phyloP scores from a whole-genome alignment of 2,888 invertebrate species.

The Drosophila lutescens region DNA sequence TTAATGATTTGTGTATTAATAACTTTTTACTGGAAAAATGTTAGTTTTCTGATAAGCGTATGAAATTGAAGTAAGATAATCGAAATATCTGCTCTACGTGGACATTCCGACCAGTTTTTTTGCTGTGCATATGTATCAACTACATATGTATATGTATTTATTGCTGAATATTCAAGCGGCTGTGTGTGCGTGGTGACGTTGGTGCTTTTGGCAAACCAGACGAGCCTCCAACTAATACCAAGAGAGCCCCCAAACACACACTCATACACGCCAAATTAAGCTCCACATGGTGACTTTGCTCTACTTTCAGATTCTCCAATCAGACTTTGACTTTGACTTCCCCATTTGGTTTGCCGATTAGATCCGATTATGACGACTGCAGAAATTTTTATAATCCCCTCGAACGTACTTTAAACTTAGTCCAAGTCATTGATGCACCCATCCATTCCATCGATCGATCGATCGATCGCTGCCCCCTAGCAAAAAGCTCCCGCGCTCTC shows the following conservation, averaged over 20 bases:
- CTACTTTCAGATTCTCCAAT: constrained; percentile 16
- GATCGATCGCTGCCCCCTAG: constrained; percentile 34
- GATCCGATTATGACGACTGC: constrained; percentile 30
- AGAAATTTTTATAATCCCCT: constrained; percentile 12
- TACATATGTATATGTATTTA: constrained; percentile 4
- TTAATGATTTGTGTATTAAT: no score
- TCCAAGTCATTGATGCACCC: constrained; percentile 32
- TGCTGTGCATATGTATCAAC: constrained; percentile 14
- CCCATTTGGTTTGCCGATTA: constrained; percentile 25
- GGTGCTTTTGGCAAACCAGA: constrained; percentile 57
- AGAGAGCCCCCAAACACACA: constrained; percentile 9
- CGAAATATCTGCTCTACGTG: not conserved
- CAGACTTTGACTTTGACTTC: constrained; percentile 26
- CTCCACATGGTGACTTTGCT: constrained; percentile 27
- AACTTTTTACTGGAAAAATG: no score
- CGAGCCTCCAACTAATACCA: constrained; percentile 72
- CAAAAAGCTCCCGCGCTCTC: constrained; percentile 10
- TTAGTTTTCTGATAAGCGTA: no score
- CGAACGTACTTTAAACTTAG: constrained; percentile 34
- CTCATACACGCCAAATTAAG: constrained; percentile 12
- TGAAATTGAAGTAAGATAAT: no score
- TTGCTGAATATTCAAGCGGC: constrained; percentile 11
- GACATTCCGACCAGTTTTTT: not conserved
- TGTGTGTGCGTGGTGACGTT: constrained; percentile 52
- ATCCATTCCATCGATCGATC: not conserved